phyloP scores from a whole-genome alignment of 92 coral and sea anemone genomes.

The Phenganax subtilis region DNA sequence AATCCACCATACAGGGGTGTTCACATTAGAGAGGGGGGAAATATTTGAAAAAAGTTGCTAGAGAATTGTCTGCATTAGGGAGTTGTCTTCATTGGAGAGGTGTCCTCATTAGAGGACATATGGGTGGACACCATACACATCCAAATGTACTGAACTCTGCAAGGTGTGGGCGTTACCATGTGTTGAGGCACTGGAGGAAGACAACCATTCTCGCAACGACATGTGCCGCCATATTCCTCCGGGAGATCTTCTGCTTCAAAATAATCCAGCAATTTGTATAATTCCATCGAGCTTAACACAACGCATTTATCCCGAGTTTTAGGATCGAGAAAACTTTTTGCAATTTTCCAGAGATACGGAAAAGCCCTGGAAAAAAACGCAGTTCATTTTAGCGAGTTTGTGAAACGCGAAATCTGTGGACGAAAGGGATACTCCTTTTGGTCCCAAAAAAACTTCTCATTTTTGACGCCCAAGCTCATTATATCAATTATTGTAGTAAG shows the following conservation, averaged over 20 bases:
- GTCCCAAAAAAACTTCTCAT: no score
- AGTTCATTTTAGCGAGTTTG: neutral
- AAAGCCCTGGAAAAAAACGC: constrained; percentile 60
- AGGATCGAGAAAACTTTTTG: constrained; percentile 78
- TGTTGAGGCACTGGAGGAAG: constrained; percentile 86
- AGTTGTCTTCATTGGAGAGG: no score
- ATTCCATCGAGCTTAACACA: constrained; percentile 67
- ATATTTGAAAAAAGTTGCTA: no score
- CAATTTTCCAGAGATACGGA: constrained; percentile 88
- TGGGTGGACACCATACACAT: no score
- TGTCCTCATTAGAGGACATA: no score
- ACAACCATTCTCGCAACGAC: constrained; percentile 77
- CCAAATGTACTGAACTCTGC: no score
- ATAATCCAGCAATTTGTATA: constrained; percentile 62
- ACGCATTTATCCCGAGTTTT: constrained; percentile 87
- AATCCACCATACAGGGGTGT: no score
- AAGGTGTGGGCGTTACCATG: constrained; percentile 57
- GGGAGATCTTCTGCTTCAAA: constrained; percentile 78
- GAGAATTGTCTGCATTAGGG: no score
- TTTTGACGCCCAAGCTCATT: no score
- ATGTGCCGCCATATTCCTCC: constrained; percentile 82
- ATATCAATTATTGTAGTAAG: no score
- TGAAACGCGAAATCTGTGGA: no score
- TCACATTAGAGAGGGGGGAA: no score
- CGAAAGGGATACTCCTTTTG: neutral